Evolutionary conservation across 2,113 vertebrate genomes (phyloP).

Genomic region (Cyanistes caeruleus): DNA sequence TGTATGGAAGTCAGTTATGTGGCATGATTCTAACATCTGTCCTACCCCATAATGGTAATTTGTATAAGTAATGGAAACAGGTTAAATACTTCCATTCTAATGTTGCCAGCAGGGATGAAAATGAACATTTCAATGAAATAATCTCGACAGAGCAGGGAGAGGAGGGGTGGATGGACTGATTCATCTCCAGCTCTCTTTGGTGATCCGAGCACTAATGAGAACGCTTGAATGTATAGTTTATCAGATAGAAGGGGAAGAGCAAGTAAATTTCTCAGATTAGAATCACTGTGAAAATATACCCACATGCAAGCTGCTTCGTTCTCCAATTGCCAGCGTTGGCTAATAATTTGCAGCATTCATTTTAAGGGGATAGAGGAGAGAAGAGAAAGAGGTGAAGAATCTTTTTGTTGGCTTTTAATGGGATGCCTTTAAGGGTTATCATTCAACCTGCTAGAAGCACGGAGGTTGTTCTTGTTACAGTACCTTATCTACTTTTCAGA

Average conservation of each 20-base stretch:
- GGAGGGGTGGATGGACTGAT: slow-evolving; percentile 65
- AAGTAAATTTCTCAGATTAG: slow-evolving; percentile 53
- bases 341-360: slow-evolving; percentile 26
- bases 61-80: slow-evolving; percentile 79
- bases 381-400: neutral
- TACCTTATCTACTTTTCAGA: slow-evolving; percentile 12
- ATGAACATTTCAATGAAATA: slow-evolving; percentile 75
- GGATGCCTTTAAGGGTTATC: slow-evolving; percentile 30
- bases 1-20: slow-evolving; percentile 63
- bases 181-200: slow-evolving; percentile 58
- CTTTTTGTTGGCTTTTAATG: slow-evolving; percentile 28
- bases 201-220: slow-evolving; percentile 66
- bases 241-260: slow-evolving; percentile 60
- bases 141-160: slow-evolving; percentile 55
- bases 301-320: slow-evolving; percentile 8
- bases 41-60: slow-evolving; percentile 73
- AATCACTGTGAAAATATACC: slow-evolving; percentile 49
- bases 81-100: slow-evolving; percentile 78
- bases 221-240: slow-evolving; percentile 55
- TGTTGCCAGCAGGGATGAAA: slow-evolving; percentile 75
- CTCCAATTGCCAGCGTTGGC: slow-evolving; percentile 28
- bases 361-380: neutral
- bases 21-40: slow-evolving; percentile 73
- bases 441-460: neutral
- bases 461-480: neutral